These are phyloP conservation scores for Bombylius discolor DNA, from an alignment of 2,888 invertebrate species.

Conservation along the genomic window DNA sequence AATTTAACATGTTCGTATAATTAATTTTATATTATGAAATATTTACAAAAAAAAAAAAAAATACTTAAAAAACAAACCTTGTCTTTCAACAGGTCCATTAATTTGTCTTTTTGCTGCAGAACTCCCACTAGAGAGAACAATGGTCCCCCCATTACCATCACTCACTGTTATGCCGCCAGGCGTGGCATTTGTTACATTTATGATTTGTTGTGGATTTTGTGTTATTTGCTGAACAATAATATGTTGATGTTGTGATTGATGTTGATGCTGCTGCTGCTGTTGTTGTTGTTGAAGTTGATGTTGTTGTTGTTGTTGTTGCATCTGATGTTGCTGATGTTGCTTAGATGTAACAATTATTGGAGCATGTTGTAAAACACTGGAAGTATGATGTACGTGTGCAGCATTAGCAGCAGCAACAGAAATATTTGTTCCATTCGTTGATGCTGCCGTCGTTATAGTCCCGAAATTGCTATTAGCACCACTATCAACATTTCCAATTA, in stretches of 20 bases:
- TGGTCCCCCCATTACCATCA: conserved; percentile 8
- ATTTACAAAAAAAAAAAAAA: background rate
- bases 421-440: conserved; percentile 14
- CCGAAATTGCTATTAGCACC: background rate
- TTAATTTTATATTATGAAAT: background rate
- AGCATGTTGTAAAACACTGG: background rate
- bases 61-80: conserved; percentile 24
- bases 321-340: conserved; percentile 4
- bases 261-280: conserved; percentile 10
- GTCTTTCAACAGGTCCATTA: conserved; percentile 28
- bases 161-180: background rate
- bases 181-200: conserved; percentile 10
- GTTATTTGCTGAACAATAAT: conserved; percentile 28
- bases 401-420: conserved; percentile 4
- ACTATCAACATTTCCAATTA: background rate
- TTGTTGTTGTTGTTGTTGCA: conserved; percentile 21
- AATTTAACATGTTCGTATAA: too few species aligned
- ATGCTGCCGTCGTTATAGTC: conserved; percentile 9
- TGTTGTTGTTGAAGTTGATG: conserved; percentile 21
- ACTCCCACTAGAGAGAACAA: conserved; percentile 11
- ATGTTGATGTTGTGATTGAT: conserved; percentile 25
- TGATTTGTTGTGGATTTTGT: conserved; percentile 9
- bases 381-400: background rate
- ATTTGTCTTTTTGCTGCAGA: conserved; percentile 20
- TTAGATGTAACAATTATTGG: conserved; percentile 7